phyloP scores from a whole-genome alignment of 1,140 invertebrate species.

The Brachionus manjavacas region DNA sequence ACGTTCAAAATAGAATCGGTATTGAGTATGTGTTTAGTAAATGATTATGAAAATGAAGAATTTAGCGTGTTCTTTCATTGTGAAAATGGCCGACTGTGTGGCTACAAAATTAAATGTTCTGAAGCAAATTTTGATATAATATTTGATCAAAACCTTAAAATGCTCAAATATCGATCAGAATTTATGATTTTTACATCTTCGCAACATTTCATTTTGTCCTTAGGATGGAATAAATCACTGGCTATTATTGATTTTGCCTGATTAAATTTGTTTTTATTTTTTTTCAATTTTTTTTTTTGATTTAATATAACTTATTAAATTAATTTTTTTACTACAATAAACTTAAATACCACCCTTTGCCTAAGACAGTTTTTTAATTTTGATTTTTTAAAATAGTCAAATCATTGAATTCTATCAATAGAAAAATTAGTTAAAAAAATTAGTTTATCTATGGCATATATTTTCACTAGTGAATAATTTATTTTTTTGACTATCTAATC shows the following conservation, averaged over 20 bases:
- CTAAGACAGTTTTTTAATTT: too few species aligned
- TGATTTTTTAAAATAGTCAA: too few species aligned
- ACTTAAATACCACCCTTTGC: too few species aligned
- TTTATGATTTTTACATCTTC: constrained; percentile 9
- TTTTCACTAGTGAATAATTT: too few species aligned
- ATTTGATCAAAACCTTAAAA: not conserved
- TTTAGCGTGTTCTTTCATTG: not conserved
- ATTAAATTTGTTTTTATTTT: not conserved
- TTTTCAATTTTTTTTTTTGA: not conserved
- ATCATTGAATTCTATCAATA: too few species aligned
- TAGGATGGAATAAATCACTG: constrained; percentile 23
- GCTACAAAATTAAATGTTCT: not conserved
- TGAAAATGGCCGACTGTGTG: not conserved
- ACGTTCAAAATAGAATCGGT: not conserved
- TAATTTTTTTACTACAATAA: not conserved
- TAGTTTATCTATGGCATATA: too few species aligned
- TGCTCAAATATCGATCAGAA: constrained; percentile 17
- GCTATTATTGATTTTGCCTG: not conserved
- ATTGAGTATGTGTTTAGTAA: constrained; percentile 21
- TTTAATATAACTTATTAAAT: not conserved
- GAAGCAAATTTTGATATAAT: not conserved
- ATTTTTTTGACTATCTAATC: too few species aligned
- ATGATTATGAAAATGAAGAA: not conserved
- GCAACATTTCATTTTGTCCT: not conserved
- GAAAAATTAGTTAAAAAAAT: too few species aligned